Evolutionary conservation across 2,888 invertebrate species (phyloP).

Genomic region (Euspilapteryx auroguttella): DNA sequence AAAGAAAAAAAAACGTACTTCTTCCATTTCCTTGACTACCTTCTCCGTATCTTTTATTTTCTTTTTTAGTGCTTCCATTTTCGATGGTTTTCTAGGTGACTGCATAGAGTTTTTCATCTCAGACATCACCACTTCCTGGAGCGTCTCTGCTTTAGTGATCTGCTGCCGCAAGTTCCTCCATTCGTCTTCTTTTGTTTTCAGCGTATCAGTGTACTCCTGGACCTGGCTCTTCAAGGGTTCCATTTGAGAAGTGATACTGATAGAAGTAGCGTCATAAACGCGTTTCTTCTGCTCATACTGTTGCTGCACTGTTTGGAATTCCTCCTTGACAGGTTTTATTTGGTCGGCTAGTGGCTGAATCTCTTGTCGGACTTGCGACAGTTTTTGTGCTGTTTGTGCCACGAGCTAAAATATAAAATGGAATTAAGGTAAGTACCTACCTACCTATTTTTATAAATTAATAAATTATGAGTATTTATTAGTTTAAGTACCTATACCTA

Average conservation of each 20-base stretch:
- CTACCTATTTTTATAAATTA: neutral
- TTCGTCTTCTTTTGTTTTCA: constrained; percentile 54
- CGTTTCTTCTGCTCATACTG: constrained; percentile 71
- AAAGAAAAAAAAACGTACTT: no score
- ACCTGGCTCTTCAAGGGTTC: constrained; percentile 58
- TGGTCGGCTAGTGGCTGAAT: constrained; percentile 46
- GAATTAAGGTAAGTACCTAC: neutral
- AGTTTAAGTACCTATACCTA: neutral
- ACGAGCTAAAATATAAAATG: constrained; percentile 43
- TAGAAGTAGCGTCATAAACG: constrained; percentile 66
- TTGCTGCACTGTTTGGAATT: constrained; percentile 64
- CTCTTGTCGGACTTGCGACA: constrained; percentile 47
- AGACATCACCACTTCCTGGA: constrained; percentile 52
- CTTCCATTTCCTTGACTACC: constrained; percentile 45
- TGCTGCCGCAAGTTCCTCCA: constrained; percentile 57
- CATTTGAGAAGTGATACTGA: constrained; percentile 55
- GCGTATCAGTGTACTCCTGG: constrained; percentile 49
- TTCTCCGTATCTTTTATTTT: constrained; percentile 66
- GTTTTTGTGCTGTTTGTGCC: constrained; percentile 62
- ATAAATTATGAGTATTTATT: neutral
- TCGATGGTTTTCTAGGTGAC: constrained; percentile 47
- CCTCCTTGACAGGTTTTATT: constrained; percentile 68
- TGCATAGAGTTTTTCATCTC: constrained; percentile 54
- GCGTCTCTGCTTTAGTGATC: constrained; percentile 55
- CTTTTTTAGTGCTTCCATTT: constrained; percentile 64